Evolutionary conservation across 2,888 invertebrate species (phyloP), one percentile per base, ranked within the genome.

Genomic region (Portevinia maculata): DNA sequence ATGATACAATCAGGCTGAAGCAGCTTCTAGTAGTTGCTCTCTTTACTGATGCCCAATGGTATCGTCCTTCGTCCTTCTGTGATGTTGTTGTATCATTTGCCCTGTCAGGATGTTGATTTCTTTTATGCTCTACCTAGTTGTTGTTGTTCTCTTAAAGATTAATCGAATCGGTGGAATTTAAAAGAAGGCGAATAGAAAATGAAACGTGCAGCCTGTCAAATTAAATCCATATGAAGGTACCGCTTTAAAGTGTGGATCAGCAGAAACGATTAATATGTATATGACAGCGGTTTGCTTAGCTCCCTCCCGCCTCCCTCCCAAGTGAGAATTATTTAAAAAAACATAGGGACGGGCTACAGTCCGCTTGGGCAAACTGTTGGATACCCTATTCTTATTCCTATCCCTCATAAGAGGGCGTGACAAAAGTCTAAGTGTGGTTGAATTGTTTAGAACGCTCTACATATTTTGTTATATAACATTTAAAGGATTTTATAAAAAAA

Each of bases 51-150:
- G 55, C 53, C 62, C 55, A 48, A n/a, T 65, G 57, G 73, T 50
- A 15, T 59, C 28, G 37, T 60, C 44, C 44, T 44, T n/a, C n/a
- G n/a, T n/a, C 11, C 24, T 3, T 24, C 39, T 11, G 34, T 60
- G 73, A 74, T 50, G 55, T 46, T 75, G 65, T 52, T 65, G 59
- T 53, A 59, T 59, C 59, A 67, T 59, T 59, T 75, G 52, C 67
- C 17, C 52, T 75, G 52, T 59, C n/a, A 28, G 52, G 75, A 75
- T 67, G 67, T 60, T 75, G 75, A 67, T 67, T 75, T 75, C 67
- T 67, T 60, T 67, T 67, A 75, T 60, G 30, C 34, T 67, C 30
- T 39, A 21, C 24, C 57, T n/a, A n/a, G n/a, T n/a, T n/a, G n/a
- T n/a, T n/a, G 24, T 39, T 70, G 34, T 39, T 39, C 19, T 24